A percentile compares a stretch with the other conserved stretches of the same genome.
phyloP scores from a whole-genome alignment of 2,888 invertebrate genomes.

The Eulithis prunata region DNA sequence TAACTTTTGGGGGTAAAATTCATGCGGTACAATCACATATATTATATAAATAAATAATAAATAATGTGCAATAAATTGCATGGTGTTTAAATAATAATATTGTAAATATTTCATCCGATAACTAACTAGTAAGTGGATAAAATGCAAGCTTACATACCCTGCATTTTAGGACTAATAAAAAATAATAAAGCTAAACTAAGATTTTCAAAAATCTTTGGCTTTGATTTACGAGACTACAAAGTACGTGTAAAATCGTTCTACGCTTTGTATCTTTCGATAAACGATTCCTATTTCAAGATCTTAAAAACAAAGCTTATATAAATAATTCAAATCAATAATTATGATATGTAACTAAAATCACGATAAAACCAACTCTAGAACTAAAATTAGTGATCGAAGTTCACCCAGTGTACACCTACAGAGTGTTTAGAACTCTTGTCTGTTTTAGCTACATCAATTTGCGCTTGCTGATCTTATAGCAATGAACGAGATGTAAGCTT shows the following conservation, averaged over 20 bases:
- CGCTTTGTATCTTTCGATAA: neutral
- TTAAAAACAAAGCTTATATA: neutral
- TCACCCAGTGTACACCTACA: slow-evolving; percentile 35
- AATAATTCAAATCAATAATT: neutral
- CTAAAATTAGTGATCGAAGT: neutral
- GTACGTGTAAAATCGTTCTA: too few relatives aligned
- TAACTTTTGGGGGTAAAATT: too few relatives aligned
- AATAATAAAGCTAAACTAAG: neutral
- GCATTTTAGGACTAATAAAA: too few relatives aligned
- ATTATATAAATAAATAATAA: neutral
- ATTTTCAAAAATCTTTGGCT: neutral
- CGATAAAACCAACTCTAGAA: too few relatives aligned
- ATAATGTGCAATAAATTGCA: slow-evolving; percentile 12
- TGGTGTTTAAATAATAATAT: slow-evolving; percentile 20
- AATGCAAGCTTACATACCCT: too few relatives aligned
- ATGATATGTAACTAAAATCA: neutral
- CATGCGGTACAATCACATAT: too few relatives aligned
- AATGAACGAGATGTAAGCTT: slow-evolving; percentile 72
- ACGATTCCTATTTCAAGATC: neutral
- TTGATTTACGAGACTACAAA: too few relatives aligned
- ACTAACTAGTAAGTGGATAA: neutral
- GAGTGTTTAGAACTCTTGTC: slow-evolving; percentile 58
- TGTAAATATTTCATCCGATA: slow-evolving; percentile 14
- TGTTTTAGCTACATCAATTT: slow-evolving; percentile 82
- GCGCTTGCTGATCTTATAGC: slow-evolving; percentile 79